Conservation (phyloP, 2,888 invertebrate genomes). For the Ceramica pisi region DNA sequence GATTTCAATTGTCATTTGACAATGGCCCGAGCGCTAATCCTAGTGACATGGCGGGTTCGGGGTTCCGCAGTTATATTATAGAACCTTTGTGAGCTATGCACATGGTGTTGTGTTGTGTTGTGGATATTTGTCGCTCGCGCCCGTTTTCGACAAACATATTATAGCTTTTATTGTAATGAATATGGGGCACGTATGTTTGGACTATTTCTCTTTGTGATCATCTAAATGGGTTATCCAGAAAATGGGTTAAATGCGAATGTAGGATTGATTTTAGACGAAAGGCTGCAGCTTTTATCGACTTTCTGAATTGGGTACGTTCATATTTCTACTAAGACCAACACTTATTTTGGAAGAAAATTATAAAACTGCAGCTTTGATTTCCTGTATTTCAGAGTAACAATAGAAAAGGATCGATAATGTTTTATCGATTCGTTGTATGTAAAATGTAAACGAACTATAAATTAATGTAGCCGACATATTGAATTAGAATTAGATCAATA, state of each 20-base stretch:
- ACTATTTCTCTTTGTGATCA: slow-evolving; percentile 36
- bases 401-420: too few species aligned
- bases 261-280: neutral
- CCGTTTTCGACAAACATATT: slow-evolving; percentile 45
- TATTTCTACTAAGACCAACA: neutral
- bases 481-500: too few species aligned
- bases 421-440: too few species aligned
- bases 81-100: slow-evolving; percentile 50
- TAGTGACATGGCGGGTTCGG: slow-evolving; percentile 85
- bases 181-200: slow-evolving; percentile 40
- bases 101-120: slow-evolving; percentile 40
- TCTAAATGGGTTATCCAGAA: slow-evolving; percentile 19
- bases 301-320: neutral
- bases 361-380: neutral
- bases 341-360: neutral
- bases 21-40: slow-evolving; percentile 87
- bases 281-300: neutral
- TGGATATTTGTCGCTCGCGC: slow-evolving; percentile 32
- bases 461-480: too few species aligned
- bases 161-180: slow-evolving; percentile 59
- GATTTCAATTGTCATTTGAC: slow-evolving; percentile 87
- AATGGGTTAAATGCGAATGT: slow-evolving; percentile 13
- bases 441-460: too few species aligned
- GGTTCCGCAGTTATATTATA: slow-evolving; percentile 68
- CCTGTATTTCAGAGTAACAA: too few species aligned